Base-by-base conservation (phyloP, 2,888 invertebrate species). In the Hylaea fasciaria region DNA sequence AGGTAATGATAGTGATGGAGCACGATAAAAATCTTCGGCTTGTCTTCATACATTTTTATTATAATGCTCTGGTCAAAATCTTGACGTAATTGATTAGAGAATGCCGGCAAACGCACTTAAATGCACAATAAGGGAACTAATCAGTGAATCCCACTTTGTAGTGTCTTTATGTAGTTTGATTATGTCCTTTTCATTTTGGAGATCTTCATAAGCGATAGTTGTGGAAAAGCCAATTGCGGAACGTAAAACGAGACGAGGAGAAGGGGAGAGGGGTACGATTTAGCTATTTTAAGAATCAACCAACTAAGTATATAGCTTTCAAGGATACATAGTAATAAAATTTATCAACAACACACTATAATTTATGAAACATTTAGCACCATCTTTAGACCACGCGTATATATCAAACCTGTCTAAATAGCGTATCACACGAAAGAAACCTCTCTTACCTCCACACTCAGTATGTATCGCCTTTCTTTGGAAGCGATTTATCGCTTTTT, bases 401-500 rank as follows among this genome's bases (percentile, higher is more conserved):
- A 82, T 82, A 82, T 82, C 80, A 82, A 78, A 75, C 69, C 68
- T 71, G 68, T 73, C 73, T 72, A 76, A 71, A 69, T 59, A 71
- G 69, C 63, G 64, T 80, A 76, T 76, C 73, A 73, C 71, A 80
- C 29, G 76, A 80, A 80, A 69, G 29, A 60, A 73, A 77, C n/a
- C n/a, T n/a, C 76, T 46, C 32, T 80, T 78, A 80, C 78, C 75
- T 74, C 68, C 71, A 72, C 72, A 72, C 69, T 72, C 66, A 72
- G 76, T 75, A 74, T 46, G 77, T 85, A 86, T 81, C 78, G 79
- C 78, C 80, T 82, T 83, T 86, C 86, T 87, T 86, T 87, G 86
- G 85, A 82, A 75, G 78, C 76, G 82, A 90, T 91, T 89, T 89
- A 91, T 91, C 74, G 86, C 83, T 83, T 80, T 87, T 89, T 88